Percentiles rank a stretch among this genome's conserved stretches.
phyloP scores from a whole-genome alignment of 2,797 vertebrate genomes.

The Morelia viridis region DNA sequence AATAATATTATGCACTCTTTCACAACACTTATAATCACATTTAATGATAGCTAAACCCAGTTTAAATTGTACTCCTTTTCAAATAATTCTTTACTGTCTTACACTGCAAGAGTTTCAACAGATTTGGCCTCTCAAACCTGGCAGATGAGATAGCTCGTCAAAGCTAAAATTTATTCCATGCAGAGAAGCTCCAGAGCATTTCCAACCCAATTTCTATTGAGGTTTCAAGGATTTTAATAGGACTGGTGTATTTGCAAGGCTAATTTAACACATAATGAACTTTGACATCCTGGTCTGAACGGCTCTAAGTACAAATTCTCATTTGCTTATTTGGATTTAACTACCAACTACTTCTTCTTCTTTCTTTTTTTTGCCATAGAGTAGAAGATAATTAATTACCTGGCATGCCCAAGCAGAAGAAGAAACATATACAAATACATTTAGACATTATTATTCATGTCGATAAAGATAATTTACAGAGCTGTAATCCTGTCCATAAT shows the following conservation, averaged over 20 bases:
- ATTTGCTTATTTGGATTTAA: background rate
- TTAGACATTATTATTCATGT: no score
- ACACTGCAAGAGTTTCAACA: slow-evolving; percentile 43
- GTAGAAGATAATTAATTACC: background rate
- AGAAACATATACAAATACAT: no score
- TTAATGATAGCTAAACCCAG: slow-evolving; percentile 62
- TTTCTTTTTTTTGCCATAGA: background rate
- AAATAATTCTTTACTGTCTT: slow-evolving; percentile 51
- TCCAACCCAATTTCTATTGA: background rate
- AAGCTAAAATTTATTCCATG: slow-evolving; percentile 45
- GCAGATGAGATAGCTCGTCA: slow-evolving; percentile 31
- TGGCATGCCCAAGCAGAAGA: no score
- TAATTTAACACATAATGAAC: background rate
- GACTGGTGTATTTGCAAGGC: background rate
- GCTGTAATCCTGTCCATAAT: no score
- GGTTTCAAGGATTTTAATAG: background rate
- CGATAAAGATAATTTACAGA: no score
- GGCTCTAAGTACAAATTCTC: background rate
- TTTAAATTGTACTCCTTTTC: slow-evolving; percentile 26
- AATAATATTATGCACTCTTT: slow-evolving; percentile 44
- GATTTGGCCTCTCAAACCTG: slow-evolving; percentile 6
- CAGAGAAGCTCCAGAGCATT: background rate
- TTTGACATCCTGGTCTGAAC: background rate
- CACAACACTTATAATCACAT: slow-evolving; percentile 45
- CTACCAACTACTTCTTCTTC: background rate